Evolutionary conservation across 2,888 invertebrate species (phyloP).

Genomic region (Cantharis lateralis): DNA sequence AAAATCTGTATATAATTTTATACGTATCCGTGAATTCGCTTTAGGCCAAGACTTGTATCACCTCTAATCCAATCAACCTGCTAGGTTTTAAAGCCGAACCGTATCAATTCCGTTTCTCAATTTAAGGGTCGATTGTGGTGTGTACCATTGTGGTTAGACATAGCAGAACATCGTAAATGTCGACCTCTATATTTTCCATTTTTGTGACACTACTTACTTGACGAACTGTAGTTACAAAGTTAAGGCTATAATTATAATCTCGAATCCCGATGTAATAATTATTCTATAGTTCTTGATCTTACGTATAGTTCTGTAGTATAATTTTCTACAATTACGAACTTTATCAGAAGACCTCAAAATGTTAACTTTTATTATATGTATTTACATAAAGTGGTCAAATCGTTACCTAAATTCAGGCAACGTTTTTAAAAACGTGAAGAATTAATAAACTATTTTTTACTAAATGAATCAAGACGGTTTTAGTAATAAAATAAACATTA

Average conservation of each 20-base stretch:
- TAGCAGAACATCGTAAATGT: conserved; percentile 40
- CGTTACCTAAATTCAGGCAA: neutral
- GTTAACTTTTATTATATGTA: conserved; percentile 7
- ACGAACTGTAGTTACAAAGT: conserved; percentile 48
- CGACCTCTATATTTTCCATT: conserved; percentile 35
- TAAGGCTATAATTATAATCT: conserved; percentile 53
- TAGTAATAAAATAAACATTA: neutral
- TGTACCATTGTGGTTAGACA: conserved; percentile 43
- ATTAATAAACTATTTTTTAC: neutral
- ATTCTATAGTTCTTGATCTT: conserved; percentile 52
- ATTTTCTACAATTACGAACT: conserved; percentile 53
- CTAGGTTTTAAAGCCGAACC: conserved; percentile 34
- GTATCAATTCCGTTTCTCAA: conserved; percentile 31
- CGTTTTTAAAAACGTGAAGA: neutral
- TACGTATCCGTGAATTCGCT: conserved; percentile 54
- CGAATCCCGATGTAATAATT: conserved; percentile 54
- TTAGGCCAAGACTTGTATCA: conserved; percentile 52
- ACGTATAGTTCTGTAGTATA: conserved; percentile 43
- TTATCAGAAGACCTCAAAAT: conserved; percentile 45
- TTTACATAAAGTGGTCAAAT: neutral
- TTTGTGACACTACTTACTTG: conserved; percentile 44
- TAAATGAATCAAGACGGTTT: neutral
- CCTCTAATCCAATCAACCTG: conserved; percentile 43
- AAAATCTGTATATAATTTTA: conserved; percentile 57
- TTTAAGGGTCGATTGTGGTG: conserved; percentile 36